These are phyloP conservation scores for Micromussa lordhowensis DNA, from an alignment of 92 coral and sea anemone genomes.

Conservation along the genomic window DNA sequence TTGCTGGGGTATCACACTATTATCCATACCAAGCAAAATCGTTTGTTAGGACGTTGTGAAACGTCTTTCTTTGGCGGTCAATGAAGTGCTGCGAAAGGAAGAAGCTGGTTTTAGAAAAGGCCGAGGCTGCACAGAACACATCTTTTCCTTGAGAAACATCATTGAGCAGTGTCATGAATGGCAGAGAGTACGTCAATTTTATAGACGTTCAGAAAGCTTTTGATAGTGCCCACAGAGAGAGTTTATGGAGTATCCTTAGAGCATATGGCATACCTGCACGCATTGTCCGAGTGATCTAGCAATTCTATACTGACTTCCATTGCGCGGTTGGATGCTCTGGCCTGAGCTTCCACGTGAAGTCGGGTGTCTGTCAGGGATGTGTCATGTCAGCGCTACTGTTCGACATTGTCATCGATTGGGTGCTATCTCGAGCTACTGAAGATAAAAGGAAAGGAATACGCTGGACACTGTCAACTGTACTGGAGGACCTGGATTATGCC, in stretches of 20 bases:
- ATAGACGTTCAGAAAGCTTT: too few relatives aligned
- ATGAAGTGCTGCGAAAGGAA: not conserved
- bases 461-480: too few relatives aligned
- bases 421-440: too few relatives aligned
- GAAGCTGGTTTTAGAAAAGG: not conserved
- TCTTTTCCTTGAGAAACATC: too few relatives aligned
- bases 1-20: not conserved
- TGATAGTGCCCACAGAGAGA: constrained; percentile 32
- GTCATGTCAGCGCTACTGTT: constrained; percentile 24
- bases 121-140: not conserved
- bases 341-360: constrained; percentile 18
- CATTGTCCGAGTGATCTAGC: too few relatives aligned
- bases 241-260: constrained; percentile 6
- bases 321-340: constrained; percentile 41
- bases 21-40: not conserved
- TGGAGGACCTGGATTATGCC: too few relatives aligned
- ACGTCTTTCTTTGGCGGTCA: not conserved
- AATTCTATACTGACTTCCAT: constrained; percentile 19
- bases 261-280: constrained; percentile 21
- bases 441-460: too few relatives aligned
- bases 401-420: constrained; percentile 28
- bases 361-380: constrained; percentile 17
- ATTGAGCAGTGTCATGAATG: too few relatives aligned
- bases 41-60: not conserved
- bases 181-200: too few relatives aligned